A percentile compares a stretch with the other conserved stretches of the same genome.
Conservation (phyloP, 2,888 invertebrate genomes). For the Xiphydria camelus region DNA sequence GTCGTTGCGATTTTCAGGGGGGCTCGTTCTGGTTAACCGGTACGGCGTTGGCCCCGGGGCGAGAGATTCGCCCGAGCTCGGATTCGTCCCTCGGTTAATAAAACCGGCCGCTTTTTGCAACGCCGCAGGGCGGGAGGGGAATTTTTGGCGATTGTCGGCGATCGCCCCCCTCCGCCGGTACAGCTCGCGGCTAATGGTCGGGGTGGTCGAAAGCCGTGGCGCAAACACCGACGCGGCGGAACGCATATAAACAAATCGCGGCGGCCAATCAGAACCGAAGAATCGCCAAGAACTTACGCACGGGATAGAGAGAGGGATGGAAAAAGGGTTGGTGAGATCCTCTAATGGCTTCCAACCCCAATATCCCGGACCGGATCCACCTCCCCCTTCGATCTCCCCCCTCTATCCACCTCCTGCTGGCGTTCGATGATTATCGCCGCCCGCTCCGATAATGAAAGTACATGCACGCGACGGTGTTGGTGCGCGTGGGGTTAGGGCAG, state of each 20-base stretch:
- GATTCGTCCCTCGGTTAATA: constrained; percentile 37
- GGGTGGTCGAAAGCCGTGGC: constrained; percentile 1
- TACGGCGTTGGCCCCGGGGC: constrained; percentile 41
- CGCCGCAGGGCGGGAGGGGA: constrained; percentile 8
- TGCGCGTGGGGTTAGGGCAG: constrained; percentile 26
- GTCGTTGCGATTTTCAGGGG: constrained; percentile 40
- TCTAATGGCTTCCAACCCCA: constrained; percentile 5
- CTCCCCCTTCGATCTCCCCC: constrained; percentile 30
- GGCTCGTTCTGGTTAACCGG: constrained; percentile 45
- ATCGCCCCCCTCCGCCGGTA: neutral
- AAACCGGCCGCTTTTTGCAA: constrained; percentile 27
- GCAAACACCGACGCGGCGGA: too few relatives aligned
- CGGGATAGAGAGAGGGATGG: neutral
- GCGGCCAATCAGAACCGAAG: too few relatives aligned
- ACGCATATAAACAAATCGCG: too few relatives aligned
- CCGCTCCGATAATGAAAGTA: constrained; percentile 50
- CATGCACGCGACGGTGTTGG: constrained; percentile 20
- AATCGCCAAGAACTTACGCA: too few relatives aligned
- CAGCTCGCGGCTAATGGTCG: constrained; percentile 3
- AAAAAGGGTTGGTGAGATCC: neutral
- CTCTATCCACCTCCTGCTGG: constrained; percentile 17
- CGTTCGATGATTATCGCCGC: constrained; percentile 50
- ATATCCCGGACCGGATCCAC: constrained; percentile 29
- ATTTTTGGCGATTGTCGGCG: constrained; percentile 2
- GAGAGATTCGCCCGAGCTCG: too few relatives aligned